Evolutionary conservation across 1,140 invertebrate species (phyloP).

Genomic region (Pectinophora gossypiella): DNA sequence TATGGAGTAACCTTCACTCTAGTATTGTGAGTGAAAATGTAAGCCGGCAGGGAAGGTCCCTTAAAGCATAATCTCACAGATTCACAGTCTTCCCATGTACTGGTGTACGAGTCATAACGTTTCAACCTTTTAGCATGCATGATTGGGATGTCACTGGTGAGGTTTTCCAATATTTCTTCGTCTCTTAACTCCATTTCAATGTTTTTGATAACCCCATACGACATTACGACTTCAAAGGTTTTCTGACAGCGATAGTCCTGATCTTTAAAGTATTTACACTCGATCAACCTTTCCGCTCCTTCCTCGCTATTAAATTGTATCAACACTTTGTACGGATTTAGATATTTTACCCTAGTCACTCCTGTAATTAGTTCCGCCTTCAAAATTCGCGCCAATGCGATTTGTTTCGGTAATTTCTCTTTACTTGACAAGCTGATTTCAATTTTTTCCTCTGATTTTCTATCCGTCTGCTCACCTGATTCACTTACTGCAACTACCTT

Average conservation of each 20-base stretch:
- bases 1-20: conserved; percentile 3
- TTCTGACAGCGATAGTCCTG: not conserved
- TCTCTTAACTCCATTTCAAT: conserved; percentile 3
- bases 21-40: conserved; percentile 1
- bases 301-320: conserved; percentile 1
- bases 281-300: not conserved
- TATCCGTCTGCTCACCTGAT: not conserved
- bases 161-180: not conserved
- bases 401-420: not conserved
- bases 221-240: not conserved
- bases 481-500: not conserved
- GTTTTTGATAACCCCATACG: not conserved
- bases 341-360: not conserved
- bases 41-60: not conserved
- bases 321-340: conserved; percentile 3
- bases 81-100: conserved; percentile 1
- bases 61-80: not conserved
- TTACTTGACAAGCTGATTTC: conserved; percentile 1
- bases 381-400: not conserved
- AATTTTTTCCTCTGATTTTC: not conserved
- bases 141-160: not conserved
- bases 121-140: not conserved
- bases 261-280: not conserved
- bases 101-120: not conserved
- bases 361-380: not conserved